Base-by-base conservation (phyloP, 1,140 invertebrate species). In the Manduca sexta region DNA sequence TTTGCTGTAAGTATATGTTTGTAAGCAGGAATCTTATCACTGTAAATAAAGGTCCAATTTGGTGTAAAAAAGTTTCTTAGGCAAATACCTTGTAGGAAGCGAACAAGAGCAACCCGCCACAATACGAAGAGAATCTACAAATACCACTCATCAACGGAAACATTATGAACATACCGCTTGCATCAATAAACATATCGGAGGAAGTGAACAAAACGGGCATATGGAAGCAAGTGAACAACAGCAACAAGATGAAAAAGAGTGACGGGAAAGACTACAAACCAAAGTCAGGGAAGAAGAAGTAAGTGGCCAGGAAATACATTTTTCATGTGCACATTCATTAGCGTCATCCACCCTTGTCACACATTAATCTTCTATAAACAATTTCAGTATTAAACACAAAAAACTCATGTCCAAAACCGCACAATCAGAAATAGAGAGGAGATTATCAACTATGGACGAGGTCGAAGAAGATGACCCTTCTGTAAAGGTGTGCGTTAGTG, bases 171-270 rank as follows among this genome's bases (percentile, higher is more conserved):
- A 97, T 96, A 64, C 95, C 95, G 3, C 78, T 96, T 52, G 89
- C 92, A 26, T 92, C 93, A 11, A 95, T 97, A 56, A 98, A 97
- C 86, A 97, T 98, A 69, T 93, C 94, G 13, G 95, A 97, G 79
- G 96, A 98, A 82, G 92, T 98, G 13, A 95, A 96, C 70, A 95
- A 96, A 75, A 95, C 93, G 17, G 94, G 94, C 15, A 94, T 98
- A 64, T 98, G 97, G 97, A 94, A 97, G 69, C 95, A 96, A 76
- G 94, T 98, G 11, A 96, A 96, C 50, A 82, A 81, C 58, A 69
- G 62, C 37, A 87, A 86, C 59, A 69, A 68, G 49, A 63, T 46
- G 52, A 75, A 73, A 64, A 55, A 62, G 48, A 60, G 55, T 13
- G 80, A 84, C 29, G 57, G 56, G 17, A 86, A 76, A 51, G 76